Evolutionary conservation across 2,797 vertebrate genomes (phyloP), one percentile per base, ranked within the genome.

Genomic region (Girardinus metallicus): DNA sequence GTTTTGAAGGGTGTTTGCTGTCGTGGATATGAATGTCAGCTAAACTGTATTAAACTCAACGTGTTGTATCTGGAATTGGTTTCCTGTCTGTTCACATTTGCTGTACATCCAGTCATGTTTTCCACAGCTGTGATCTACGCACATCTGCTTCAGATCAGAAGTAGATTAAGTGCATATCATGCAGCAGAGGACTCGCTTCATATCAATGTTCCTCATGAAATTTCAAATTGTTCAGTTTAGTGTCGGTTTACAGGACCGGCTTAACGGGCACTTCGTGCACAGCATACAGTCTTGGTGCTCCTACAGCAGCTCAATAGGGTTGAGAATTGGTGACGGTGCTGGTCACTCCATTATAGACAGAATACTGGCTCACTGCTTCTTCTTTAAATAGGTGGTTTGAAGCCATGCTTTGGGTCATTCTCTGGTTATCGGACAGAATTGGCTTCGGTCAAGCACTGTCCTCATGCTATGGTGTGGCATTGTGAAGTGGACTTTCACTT

Each of bases 121-220:
- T n/a, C 60, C 62, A 62, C 80, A 88, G 83, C 66, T 89, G 74
- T 75, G 77, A 71, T 75, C 47, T 78, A 1, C n/a, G n/a, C 64
- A 64, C 87, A 90, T 86, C 76, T 89, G 87, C 55, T 57, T 83
- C 49, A 73, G 74, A 85, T 92, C 77, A 86, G 64, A 26, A 13
- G 71, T n/a, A 41, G 31, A 44, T 72, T 29, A 51, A 76, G 74
- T 47, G n/a, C 70, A 73, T 26, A 0, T 29, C 80, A 72, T 84
- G 49, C 46, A 5, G 43, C 39, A 82, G 23, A 74, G 18, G 23
- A 57, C 36, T 39, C 2, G 2, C 66, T 85, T 81, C 76, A 83
- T 31, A 75, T 88, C 46, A 82, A 85, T 71, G 12, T 77, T 76
- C 16, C 23, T 76, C 1, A 1, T 73, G 36, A n/a, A 77, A 74